Evolutionary conservation across 2,797 vertebrate genomes (phyloP).

Genomic region (Geotrypetes seraphini): DNA sequence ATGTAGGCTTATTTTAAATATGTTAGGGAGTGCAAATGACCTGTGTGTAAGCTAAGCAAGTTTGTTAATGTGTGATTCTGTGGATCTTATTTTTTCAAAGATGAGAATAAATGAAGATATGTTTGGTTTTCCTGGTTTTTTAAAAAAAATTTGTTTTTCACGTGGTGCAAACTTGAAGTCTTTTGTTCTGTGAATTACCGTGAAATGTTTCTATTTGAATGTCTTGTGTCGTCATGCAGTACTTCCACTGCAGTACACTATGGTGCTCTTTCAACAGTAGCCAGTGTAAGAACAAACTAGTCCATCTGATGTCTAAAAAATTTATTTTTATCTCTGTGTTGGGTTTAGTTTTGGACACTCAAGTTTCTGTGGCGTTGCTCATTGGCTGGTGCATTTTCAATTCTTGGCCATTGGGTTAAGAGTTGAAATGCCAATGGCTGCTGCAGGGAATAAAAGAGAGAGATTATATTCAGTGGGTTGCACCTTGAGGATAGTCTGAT

Average conservation of each 20-base stretch:
- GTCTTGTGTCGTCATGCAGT: constrained; percentile 47
- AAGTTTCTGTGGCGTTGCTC: constrained; percentile 17
- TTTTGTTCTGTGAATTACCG: no score
- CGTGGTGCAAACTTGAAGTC: no score
- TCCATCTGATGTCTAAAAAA: constrained; percentile 38
- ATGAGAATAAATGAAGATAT: no score
- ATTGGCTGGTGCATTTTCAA: constrained; percentile 13
- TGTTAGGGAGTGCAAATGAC: no score
- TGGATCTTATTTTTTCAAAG: no score
- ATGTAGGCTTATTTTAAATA: no score
- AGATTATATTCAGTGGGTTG: constrained; percentile 22
- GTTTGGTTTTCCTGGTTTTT: no score
- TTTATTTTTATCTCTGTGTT: constrained; percentile 22
- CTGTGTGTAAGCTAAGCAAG: no score
- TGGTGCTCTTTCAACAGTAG: constrained; percentile 55
- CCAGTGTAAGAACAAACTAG: constrained; percentile 37
- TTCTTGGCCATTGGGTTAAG: not conserved
- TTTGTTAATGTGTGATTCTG: no score
- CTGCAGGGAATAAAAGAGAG: no score
- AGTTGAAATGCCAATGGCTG: not conserved
- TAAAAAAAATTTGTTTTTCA: no score
- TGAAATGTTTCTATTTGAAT: constrained; percentile 54
- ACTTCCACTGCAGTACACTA: constrained; percentile 55
- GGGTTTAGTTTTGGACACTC: constrained; percentile 24
- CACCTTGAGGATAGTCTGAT: constrained; percentile 31